Evolutionary conservation across 2,888 invertebrate genomes (phyloP).

Genomic region (Drosophila picticornis): DNA sequence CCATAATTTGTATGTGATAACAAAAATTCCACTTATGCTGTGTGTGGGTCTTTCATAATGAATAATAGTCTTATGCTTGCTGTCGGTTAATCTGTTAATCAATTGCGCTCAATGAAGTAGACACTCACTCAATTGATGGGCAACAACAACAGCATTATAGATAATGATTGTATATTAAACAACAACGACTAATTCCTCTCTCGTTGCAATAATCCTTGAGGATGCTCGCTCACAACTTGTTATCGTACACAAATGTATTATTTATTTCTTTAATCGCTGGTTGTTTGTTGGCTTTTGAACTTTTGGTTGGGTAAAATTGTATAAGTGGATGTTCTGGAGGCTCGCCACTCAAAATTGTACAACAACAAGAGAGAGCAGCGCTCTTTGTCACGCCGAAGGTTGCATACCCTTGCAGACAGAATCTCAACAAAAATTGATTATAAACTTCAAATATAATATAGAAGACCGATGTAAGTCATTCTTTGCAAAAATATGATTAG

Average conservation of each 20-base stretch:
- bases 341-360: constrained; percentile 30
- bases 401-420: not conserved
- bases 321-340: constrained; percentile 27
- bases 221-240: constrained; percentile 13
- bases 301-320: constrained; percentile 38
- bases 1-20: constrained; percentile 49
- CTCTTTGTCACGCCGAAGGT: not conserved
- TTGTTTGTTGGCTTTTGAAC: constrained; percentile 71
- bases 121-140: constrained; percentile 64
- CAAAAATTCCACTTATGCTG: constrained; percentile 62
- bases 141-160: constrained; percentile 28
- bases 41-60: constrained; percentile 25
- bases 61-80: constrained; percentile 23
- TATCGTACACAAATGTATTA: constrained; percentile 49
- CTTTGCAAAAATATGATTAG: not conserved
- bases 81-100: constrained; percentile 69
- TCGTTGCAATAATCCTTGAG: constrained; percentile 71
- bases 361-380: not conserved
- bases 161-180: constrained; percentile 17
- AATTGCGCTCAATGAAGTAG: constrained; percentile 64
- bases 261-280: constrained; percentile 56
- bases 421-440: not conserved
- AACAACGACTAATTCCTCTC: constrained; percentile 27
- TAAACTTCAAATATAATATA: not conserved
- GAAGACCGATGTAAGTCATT: not conserved